phyloP scores from a whole-genome alignment of 2,888 invertebrate genomes.

The Stenichneumon culpator region DNA sequence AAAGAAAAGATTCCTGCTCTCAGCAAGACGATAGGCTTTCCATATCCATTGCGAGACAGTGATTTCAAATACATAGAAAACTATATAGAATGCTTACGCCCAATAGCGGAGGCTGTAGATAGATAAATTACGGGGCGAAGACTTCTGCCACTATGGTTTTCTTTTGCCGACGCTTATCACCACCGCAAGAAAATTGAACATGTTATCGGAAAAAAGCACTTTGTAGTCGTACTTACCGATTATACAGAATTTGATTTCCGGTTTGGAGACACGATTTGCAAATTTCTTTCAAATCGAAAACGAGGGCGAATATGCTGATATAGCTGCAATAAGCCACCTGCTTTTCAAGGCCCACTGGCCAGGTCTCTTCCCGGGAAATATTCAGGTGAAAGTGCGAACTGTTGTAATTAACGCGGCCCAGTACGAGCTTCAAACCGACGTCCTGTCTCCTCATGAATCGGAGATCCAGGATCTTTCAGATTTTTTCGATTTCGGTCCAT shows the following conservation, averaged over 20 bases:
- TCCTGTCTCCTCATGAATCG: neutral
- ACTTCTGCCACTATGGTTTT: conserved; percentile 21
- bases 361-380: neutral
- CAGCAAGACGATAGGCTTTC: neutral
- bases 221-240: neutral
- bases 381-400: conserved; percentile 8
- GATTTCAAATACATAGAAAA: conserved; percentile 24
- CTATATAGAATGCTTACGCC: conserved; percentile 4
- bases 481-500: conserved; percentile 1
- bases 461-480: neutral
- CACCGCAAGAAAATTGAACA: neutral
- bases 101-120: conserved; percentile 28
- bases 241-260: conserved; percentile 4
- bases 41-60: neutral
- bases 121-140: conserved; percentile 17
- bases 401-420: neutral
- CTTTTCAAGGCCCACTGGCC: conserved; percentile 19
- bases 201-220: neutral
- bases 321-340: conserved; percentile 22
- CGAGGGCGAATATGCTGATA: neutral
- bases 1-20: conserved; percentile 5
- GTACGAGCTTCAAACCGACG: neutral
- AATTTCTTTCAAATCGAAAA: conserved; percentile 11
- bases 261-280: conserved; percentile 2
- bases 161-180: conserved; percentile 13